A percentile compares a stretch with the other conserved stretches of the same genome.
phyloP scores from a whole-genome alignment of 2,113 vertebrate species.

The Petromus typicus region DNA sequence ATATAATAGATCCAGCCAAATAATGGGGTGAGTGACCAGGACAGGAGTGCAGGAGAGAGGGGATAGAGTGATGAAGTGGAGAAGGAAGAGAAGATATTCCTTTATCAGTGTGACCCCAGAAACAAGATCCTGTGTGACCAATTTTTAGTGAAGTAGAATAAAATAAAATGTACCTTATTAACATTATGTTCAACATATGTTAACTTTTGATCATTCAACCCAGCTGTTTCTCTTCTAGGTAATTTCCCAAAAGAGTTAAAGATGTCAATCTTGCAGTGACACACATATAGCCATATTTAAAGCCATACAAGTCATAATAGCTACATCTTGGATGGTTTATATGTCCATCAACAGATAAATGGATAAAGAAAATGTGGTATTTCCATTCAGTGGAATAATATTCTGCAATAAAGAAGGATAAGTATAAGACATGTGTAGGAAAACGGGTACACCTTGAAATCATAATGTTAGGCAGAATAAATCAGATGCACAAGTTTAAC shows the following conservation, averaged over 20 bases:
- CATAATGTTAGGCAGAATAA: background rate
- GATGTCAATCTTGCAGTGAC: background rate
- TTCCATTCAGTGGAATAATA: background rate
- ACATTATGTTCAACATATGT: background rate
- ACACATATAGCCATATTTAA: background rate
- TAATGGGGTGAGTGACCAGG: background rate
- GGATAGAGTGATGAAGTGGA: accelerated
- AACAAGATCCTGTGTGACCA: constrained; percentile 5
- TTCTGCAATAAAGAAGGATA: background rate
- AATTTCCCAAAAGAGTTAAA: background rate
- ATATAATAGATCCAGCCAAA: background rate
- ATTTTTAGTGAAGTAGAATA: constrained; percentile 24
- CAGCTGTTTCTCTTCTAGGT: background rate
- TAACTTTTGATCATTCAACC: background rate
- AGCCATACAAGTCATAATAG: background rate
- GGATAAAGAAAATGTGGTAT: background rate
- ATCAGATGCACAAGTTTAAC: background rate
- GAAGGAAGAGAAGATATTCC: background rate
- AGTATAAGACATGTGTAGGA: background rate
- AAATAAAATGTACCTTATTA: background rate
- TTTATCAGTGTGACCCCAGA: background rate
- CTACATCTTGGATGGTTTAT: background rate
- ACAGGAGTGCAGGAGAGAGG: background rate
- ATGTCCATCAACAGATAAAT: background rate
- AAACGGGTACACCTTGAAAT: background rate